Percentiles rank a stretch among this genome's conserved stretches.
Evolutionary conservation across 1,140 invertebrate species (phyloP).

Genomic region (Centruroides sculpturatus): DNA sequence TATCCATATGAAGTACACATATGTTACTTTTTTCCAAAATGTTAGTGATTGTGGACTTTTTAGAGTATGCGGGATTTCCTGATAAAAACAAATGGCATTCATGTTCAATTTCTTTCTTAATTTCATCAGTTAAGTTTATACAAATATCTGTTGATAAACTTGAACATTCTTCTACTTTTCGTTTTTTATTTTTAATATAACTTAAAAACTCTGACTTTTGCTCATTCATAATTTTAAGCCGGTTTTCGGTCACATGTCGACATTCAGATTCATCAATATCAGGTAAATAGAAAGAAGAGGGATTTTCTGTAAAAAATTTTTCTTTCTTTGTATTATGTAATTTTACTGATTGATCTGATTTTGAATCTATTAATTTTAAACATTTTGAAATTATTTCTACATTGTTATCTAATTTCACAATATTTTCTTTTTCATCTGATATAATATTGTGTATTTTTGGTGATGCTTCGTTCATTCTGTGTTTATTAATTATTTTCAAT

Average conservation of each 20-base stretch:
- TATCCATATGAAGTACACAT: slow-evolving; percentile 59
- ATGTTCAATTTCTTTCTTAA: slow-evolving; percentile 1
- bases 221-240: slow-evolving; percentile 7
- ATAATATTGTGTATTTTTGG: not conserved
- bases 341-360: not conserved
- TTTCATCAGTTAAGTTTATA: not conserved
- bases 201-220: slow-evolving; percentile 7
- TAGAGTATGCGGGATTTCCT: slow-evolving; percentile 70
- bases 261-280: not conserved
- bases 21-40: slow-evolving; percentile 52
- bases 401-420: not conserved
- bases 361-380: not conserved
- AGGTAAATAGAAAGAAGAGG: not conserved
- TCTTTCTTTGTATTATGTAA: not conserved
- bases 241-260: not conserved
- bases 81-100: slow-evolving; percentile 38
- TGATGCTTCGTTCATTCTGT: too few relatives aligned
- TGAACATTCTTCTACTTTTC: not conserved
- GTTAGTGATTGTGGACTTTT: slow-evolving; percentile 54
- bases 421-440: not conserved
- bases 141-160: not conserved
- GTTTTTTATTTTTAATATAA: not conserved
- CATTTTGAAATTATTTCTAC: not conserved
- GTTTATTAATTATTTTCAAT: too few relatives aligned
- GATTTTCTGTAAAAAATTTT: not conserved